phyloP scores from a whole-genome alignment of 2,113 vertebrate genomes.

The Salvator merianae region DNA sequence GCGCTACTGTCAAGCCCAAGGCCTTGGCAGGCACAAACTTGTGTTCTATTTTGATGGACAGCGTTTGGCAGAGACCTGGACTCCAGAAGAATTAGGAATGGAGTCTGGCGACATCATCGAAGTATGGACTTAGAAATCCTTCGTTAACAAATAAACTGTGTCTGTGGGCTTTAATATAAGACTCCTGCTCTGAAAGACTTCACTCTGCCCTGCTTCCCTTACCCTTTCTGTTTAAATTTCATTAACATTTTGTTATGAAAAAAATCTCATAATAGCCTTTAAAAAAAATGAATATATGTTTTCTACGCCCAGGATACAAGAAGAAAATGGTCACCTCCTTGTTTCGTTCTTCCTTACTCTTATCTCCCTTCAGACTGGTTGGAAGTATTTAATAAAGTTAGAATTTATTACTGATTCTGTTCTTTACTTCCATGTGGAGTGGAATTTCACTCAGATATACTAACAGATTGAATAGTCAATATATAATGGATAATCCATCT shows the following conservation, averaged over 20 bases:
- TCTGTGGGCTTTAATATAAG: no score
- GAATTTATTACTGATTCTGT: neutral
- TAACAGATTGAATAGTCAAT: neutral
- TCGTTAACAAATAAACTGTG: neutral
- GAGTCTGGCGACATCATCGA: slow-evolving; percentile 29
- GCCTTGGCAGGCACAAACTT: neutral
- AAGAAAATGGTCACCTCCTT: neutral
- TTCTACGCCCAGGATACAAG: neutral
- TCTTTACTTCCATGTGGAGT: neutral
- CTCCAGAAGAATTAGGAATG: slow-evolving; percentile 23
- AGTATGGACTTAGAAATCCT: slow-evolving; percentile 8
- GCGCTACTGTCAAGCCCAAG: slow-evolving; percentile 4
- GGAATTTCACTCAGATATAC: no score
- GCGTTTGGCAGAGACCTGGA: slow-evolving; percentile 12
- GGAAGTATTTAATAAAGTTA: neutral
- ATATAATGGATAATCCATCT: neutral
- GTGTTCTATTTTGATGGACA: slow-evolving; percentile 19
- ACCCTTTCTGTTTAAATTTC: neutral
- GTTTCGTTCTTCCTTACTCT: neutral
- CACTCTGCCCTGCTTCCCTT: neutral
- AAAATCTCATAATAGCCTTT: neutral
- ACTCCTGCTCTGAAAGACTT: neutral
- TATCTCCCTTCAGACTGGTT: neutral
- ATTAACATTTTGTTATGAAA: neutral
- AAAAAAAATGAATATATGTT: neutral